Evolutionary conservation across 2,888 invertebrate genomes (phyloP), one percentile per base, ranked within the genome.

Genomic region (Mactromeris polynyma): DNA sequence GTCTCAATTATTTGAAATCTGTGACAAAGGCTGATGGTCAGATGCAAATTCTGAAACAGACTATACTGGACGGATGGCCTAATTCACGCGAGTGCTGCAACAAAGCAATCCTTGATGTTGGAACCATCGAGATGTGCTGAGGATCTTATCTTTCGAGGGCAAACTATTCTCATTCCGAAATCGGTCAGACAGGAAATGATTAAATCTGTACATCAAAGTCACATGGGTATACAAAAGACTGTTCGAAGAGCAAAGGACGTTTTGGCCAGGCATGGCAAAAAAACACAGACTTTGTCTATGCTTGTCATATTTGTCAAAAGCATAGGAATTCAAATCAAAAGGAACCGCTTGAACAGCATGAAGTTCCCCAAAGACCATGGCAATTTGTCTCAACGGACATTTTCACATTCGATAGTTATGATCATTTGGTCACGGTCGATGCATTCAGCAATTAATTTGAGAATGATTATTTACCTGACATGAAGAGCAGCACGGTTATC

Each of bases 171-270:
- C 0, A 91, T 93, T 21, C 90, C 92, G 6, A 85, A 79, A 19
- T 33, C 81, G 0, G n/a, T 92, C 2, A 85, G 89, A 33, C 31
- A 81, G 17, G 85, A 89, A 58, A 88, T 93, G 86, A 84, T 93
- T 38, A 42, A 83, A 3, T 40, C 36, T 31, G 36, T 92, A 26
- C 91, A 93, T 81, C 51, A 51, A 51, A 31, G 80, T 80, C 80
- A 80, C 19, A 80, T 88, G 31, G 88, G 88, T 19, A 64, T 85
- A 21, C 33, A 46, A 11, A 89, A 89, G 73, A 86, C 81, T 4
- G 11, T 40, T 21, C 14, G 54, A 33, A 11, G 88, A 78, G 80
- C 86, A 79, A 31, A 83, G 81, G 21, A 58, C 4, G 4, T 4
- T 58, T 19, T 58, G 54, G 54, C 54, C 54, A 58, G 54, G 85